Evolutionary conservation across 2,797 vertebrate genomes (phyloP).

Genomic region (Allochrocebus solatus): DNA sequence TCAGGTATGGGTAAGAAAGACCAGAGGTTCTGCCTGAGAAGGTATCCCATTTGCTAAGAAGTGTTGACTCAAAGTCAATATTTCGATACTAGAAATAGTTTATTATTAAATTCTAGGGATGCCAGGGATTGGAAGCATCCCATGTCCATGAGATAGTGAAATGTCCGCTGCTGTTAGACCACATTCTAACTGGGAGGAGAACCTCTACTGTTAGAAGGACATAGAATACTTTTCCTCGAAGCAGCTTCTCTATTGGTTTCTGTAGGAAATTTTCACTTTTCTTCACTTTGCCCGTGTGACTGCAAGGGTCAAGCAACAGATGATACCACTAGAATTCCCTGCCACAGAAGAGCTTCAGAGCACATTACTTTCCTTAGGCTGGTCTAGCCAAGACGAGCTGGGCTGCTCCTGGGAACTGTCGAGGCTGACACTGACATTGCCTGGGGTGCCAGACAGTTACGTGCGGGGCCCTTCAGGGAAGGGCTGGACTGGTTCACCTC

Average conservation of each 20-base stretch:
- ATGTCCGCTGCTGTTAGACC: neutral
- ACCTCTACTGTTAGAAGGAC: neutral
- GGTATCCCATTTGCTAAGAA: neutral
- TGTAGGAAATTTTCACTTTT: neutral
- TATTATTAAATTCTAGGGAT: neutral
- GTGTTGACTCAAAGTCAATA: neutral
- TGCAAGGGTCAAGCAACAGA: neutral
- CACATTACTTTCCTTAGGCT: neutral
- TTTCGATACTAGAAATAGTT: neutral
- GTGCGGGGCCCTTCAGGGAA: neutral
- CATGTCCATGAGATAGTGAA: neutral
- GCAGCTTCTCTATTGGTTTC: neutral
- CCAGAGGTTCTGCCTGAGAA: neutral
- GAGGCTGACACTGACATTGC: fast-evolving
- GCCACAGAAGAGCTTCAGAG: neutral
- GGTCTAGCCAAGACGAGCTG: neutral
- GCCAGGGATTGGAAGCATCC: neutral
- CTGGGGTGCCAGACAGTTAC: neutral
- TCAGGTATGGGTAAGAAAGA: constrained; percentile 87
- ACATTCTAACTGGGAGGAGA: neutral
- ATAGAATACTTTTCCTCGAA: neutral
- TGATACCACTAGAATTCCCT: neutral
- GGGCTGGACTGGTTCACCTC: neutral
- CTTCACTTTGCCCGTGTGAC: neutral
- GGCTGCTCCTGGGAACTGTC: neutral